Conservation (phyloP, 2,113 vertebrate species). For the Alectura lathami region DNA sequence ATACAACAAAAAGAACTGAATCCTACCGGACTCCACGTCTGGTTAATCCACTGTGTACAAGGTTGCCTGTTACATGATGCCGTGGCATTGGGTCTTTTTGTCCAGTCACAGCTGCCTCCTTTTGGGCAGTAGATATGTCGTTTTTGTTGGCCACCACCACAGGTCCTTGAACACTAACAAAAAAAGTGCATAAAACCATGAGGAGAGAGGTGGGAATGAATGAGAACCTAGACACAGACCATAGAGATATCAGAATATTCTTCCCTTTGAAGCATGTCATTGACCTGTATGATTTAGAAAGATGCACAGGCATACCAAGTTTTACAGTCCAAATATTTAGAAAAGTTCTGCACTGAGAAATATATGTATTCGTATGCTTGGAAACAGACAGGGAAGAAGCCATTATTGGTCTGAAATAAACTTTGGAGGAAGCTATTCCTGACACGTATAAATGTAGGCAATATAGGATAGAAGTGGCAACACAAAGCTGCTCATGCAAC, state of each 20-base stretch:
- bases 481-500: not conserved
- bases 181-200: not conserved
- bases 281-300: not conserved
- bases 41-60: slow-evolving; percentile 69
- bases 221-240: not conserved
- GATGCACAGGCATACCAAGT: not conserved
- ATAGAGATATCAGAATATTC: not conserved
- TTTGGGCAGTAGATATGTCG: slow-evolving; percentile 46
- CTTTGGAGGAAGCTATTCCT: not conserved
- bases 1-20: not conserved
- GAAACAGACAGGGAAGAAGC: not conserved
- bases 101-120: slow-evolving; percentile 60
- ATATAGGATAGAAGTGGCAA: not conserved
- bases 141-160: slow-evolving; percentile 65
- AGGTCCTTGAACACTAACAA: slow-evolving; percentile 71
- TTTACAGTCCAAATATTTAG: not conserved
- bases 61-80: slow-evolving; percentile 46
- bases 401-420: not conserved
- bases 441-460: not conserved
- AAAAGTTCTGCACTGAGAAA: not conserved
- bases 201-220: not conserved
- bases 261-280: not conserved
- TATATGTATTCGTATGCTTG: not conserved
- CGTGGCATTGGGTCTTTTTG: slow-evolving; percentile 15
- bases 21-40: slow-evolving; percentile 69